These are phyloP conservation scores for Coreoperca whiteheadi DNA, from an alignment of 2,113 vertebrate genomes.

Conservation along the genomic window DNA sequence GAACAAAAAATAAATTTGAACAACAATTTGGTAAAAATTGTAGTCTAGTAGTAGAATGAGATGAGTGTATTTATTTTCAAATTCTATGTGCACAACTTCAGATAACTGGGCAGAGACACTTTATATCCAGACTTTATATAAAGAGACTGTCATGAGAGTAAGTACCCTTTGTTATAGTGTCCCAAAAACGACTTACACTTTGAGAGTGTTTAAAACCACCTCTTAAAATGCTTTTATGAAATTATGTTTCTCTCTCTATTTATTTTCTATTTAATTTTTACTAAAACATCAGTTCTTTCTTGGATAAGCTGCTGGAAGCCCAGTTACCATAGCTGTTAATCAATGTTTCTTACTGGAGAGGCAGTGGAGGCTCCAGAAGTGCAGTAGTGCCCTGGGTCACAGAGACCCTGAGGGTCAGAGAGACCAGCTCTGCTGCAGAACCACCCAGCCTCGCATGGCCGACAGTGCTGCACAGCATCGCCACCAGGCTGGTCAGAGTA, in stretches of 20 bases:
- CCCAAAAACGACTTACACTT: background rate
- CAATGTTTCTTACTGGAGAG: conserved; percentile 84
- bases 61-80: background rate
- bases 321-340: background rate
- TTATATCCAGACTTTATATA: background rate
- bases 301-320: background rate
- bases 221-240: conserved; percentile 5
- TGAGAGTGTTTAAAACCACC: background rate
- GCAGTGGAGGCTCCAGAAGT: conserved; percentile 82
- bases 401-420: conserved; percentile 84
- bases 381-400: conserved; percentile 85
- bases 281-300: background rate
- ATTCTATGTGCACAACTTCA: background rate
- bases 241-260: background rate
- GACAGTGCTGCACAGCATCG: conserved; percentile 79
- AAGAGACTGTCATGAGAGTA: background rate
- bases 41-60: background rate
- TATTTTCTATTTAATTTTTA: background rate
- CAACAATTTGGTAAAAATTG: background rate
- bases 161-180: background rate
- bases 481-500: conserved; percentile 81
- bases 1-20: background rate
- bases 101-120: background rate
- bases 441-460: conserved; percentile 85
- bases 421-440: conserved; percentile 88